phyloP scores from a whole-genome alignment of 2,888 invertebrate species.

The Smittia sp. region DNA sequence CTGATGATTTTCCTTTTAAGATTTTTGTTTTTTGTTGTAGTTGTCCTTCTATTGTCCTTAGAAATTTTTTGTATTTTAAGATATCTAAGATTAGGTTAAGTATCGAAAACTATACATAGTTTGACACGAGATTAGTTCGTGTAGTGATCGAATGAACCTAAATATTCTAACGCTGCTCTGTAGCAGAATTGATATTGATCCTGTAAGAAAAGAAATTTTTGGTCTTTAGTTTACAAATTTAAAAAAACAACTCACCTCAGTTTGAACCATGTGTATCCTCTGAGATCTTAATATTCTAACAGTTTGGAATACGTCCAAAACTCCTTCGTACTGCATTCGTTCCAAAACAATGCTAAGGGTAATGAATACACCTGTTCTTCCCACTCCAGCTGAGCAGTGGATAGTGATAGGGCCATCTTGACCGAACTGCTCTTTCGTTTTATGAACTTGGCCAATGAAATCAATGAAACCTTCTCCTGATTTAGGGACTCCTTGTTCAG shows the following conservation, averaged over 20 bases:
- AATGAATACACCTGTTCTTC: constrained; percentile 97
- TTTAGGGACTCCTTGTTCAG: constrained; percentile 92
- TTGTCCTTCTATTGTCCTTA: too few species aligned
- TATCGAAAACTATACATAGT: neutral
- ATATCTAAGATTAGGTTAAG: too few species aligned
- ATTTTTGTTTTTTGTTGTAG: too few species aligned
- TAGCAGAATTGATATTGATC: constrained; percentile 99
- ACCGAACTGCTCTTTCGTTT: constrained; percentile 99
- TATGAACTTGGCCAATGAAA: constrained; percentile 99
- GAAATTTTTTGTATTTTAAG: too few species aligned
- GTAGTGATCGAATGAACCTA: constrained; percentile 97
- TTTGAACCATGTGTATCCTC: constrained; percentile 99
- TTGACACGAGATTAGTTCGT: constrained; percentile 64
- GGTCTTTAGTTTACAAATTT: constrained; percentile 36
- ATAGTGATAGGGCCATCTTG: constrained; percentile 99
- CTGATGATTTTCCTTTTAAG: too few species aligned
- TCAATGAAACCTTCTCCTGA: constrained; percentile 99
- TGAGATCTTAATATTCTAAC: constrained; percentile 97
- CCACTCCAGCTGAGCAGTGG: constrained; percentile 98
- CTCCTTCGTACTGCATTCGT: constrained; percentile 98
- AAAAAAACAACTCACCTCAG: constrained; percentile 69
- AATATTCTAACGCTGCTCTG: constrained; percentile 95
- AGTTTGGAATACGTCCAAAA: constrained; percentile 98
- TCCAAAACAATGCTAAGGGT: constrained; percentile 96
- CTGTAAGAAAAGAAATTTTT: constrained; percentile 54